Conservation (phyloP, 2,113 vertebrate species). For the Porphyrio hochstetteri region DNA sequence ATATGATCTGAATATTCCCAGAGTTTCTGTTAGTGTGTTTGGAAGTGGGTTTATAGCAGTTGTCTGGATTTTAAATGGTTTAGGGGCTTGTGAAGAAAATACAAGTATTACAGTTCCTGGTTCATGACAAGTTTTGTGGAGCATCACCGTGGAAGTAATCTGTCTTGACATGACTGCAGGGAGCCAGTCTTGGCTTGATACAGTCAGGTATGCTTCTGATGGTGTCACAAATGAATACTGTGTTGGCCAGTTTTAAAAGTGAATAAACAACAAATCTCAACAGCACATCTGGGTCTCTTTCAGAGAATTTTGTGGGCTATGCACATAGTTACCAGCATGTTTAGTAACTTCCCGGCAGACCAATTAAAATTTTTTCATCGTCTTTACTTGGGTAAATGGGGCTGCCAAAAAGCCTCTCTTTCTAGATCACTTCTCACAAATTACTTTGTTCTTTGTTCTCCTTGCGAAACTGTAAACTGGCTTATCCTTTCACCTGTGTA, state of each 20-base stretch:
- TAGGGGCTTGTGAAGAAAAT: not conserved
- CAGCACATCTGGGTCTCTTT: not conserved
- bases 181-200: slow-evolving; percentile 28
- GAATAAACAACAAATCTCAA: not conserved
- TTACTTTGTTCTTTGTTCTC: not conserved
- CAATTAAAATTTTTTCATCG: not conserved
- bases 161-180: slow-evolving; percentile 29
- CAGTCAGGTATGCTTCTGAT: slow-evolving; percentile 33
- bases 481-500: not conserved
- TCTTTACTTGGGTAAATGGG: not conserved
- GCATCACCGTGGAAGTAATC: slow-evolving; percentile 39
- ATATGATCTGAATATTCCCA: not conserved
- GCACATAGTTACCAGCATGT: not conserved
- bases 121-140: not conserved
- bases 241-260: not conserved
- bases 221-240: not conserved
- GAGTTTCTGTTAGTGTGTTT: not conserved
- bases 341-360: not conserved
- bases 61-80: not conserved
- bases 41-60: not conserved
- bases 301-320: not conserved
- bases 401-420: not conserved
- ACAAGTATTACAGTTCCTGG: not conserved
- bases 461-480: not conserved
- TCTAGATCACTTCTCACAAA: not conserved